Conservation (phyloP, 2,113 vertebrate genomes). For the Sturnira hondurensis region DNA sequence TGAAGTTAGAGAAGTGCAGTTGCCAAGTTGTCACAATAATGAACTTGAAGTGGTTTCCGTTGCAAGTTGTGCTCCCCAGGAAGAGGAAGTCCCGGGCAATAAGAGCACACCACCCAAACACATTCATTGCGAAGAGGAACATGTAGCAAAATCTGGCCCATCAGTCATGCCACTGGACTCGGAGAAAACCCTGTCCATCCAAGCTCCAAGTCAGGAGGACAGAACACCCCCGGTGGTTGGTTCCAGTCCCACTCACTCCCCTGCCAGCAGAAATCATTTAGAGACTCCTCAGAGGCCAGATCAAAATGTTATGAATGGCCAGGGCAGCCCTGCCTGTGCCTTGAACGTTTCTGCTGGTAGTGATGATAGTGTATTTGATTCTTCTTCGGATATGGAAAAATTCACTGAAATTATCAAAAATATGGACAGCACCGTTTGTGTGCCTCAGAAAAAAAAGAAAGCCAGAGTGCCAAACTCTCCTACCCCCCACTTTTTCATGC, state of each 20-base stretch:
- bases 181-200: constrained; percentile 29
- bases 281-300: constrained; percentile 65
- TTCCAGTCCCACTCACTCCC: constrained; percentile 30
- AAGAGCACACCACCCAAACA: background rate
- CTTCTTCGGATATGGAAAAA: constrained; percentile 86
- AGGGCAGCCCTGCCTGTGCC: constrained; percentile 62
- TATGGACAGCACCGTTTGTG: constrained; percentile 86
- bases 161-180: constrained; percentile 25
- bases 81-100: background rate
- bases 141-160: constrained; percentile 27
- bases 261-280: constrained; percentile 28
- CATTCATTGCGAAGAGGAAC: background rate
- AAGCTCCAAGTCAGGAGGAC: constrained; percentile 56
- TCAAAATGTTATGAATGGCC: constrained; percentile 77
- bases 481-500: constrained; percentile 87
- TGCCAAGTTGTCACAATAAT: constrained; percentile 63
- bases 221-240: background rate
- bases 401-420: constrained; percentile 93
- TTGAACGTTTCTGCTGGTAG: constrained; percentile 80
- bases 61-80: constrained; percentile 23
- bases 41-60: constrained; percentile 67
- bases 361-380: constrained; percentile 83
- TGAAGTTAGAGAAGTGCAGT: constrained; percentile 57
- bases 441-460: constrained; percentile 89
- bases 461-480: constrained; percentile 82